Evolutionary conservation across 1,140 invertebrate genomes (phyloP), one percentile per base, ranked within the genome.

Genomic region (Stegodyphus mimosarum): DNA sequence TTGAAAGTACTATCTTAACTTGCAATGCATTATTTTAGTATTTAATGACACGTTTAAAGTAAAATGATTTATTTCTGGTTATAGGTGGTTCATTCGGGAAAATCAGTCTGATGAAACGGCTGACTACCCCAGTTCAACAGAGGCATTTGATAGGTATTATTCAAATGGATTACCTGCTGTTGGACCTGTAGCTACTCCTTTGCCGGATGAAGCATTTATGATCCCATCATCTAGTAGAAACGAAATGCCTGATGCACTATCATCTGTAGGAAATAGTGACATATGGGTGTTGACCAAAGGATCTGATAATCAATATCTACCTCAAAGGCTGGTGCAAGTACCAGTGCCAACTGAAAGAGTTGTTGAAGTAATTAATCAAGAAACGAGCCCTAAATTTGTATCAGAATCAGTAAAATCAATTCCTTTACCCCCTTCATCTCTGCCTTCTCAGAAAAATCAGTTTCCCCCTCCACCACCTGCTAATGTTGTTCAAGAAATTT

Each of bases 161-260:
- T 15, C 81, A 0, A 69, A 84, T 60, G 81, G 73, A 33, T 15
- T 49, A 6, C 81, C 73, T n/a, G 72, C 72, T 69, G 50, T 84
- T 17, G 81, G 81, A 64, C 83, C 83, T n/a, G 83, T 86, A 64
- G 83, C 83, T 11, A 86, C 83, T n/a, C 83, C 83, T 71, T 11
- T 70, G 15, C 83, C 83, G 6, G 83, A 86, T 49, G 83, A 86
- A 11, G 63, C 11, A 4, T 84, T 75, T 13, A 33, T 84, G 50
- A 63, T 73, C 11, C 81, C 75, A 50, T 13, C 81, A 5, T 75
- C 81, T 5, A 71, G 60, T 15, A 75, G 72, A 15, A 84, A 84
- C 33, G 18, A 75, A 9, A 53, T 60, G 17, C 81, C 81, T 11
- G 66, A 75, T 17, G n/a, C 5, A 49, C 50, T 18, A 11, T n/a